phyloP scores from a whole-genome alignment of 2,797 vertebrate genomes.

The Zenarchopterus dispar region DNA sequence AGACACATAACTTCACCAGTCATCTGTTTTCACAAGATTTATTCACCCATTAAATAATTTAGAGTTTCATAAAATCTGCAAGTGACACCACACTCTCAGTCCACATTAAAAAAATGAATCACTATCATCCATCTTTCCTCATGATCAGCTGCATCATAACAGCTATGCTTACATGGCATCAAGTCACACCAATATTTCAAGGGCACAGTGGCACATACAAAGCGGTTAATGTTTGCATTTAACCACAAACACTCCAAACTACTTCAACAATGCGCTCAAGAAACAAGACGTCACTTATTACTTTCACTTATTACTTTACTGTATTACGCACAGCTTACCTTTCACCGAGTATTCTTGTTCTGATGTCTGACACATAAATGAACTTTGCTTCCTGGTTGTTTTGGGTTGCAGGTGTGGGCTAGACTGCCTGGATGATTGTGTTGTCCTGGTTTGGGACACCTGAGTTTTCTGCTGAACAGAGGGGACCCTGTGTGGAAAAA shows the following conservation, averaged over 20 bases:
- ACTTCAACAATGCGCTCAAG: neutral
- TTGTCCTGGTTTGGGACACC: slow-evolving; percentile 10
- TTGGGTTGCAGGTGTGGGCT: slow-evolving; percentile 4
- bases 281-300: too few species aligned
- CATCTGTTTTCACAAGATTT: too few species aligned
- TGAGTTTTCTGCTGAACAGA: slow-evolving; percentile 2
- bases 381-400: slow-evolving; percentile 9
- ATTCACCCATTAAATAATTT: too few species aligned
- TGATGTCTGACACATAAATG: slow-evolving; percentile 20
- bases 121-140: neutral
- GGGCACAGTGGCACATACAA: too few species aligned
- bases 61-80: too few species aligned
- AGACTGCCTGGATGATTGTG: slow-evolving; percentile 8
- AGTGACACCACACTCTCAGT: too few species aligned
- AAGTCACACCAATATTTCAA: too few species aligned
- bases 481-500: slow-evolving; percentile 34
- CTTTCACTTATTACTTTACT: neutral
- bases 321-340: slow-evolving; percentile 23
- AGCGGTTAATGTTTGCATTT: too few species aligned
- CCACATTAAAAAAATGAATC: too few species aligned
- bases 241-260: too few species aligned
- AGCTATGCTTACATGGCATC: neutral
- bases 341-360: slow-evolving; percentile 2
- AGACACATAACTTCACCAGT: too few species aligned
- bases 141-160: neutral